Base-by-base conservation (phyloP, 2,888 invertebrate genomes). In the Synanthedon tipuliformis region DNA sequence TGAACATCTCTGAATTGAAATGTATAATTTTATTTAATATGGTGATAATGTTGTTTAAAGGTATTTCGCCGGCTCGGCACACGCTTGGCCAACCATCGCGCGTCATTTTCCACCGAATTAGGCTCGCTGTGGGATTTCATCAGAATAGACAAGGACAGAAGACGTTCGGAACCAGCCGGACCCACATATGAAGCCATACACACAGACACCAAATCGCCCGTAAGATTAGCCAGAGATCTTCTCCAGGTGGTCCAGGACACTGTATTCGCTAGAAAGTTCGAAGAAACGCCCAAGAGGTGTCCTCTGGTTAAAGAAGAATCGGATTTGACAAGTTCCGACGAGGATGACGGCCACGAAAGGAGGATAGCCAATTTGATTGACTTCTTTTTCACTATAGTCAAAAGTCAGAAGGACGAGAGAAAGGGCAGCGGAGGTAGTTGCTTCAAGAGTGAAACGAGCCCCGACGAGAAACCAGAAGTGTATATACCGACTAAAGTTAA, bases 311-410 rank as follows among this genome's bases (percentile, higher is more conserved):
- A 81, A 60, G 79, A 87, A 61, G 87, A 87, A 63, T 85, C 85
- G 0, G 87, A 81, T 51, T 54, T 87, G 1, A 68, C 69, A 0
- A 78, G 78, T 27, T 81, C 81, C 3, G 82, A 84, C 16, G 83
- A 78, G 50, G 83, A 84, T 51, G 80, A 85, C 45, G 78, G 75
- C 0, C 75, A 71, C 5, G 88, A 88, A 45, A 73, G 77, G 54
- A 73, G 85, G 57, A 83, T 88, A 16, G 86, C 87, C 1, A 86
- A 84, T 58, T 59, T 88, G 5, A 85, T 88, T 8, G 88, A 88
- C 54, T 88, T 88, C 67, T 87, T 88, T 65, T 88, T 88, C 49
- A 86, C 87, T 1, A 84, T 88, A 51, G 87, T 88, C 0, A 88
- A 86, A 60, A 86, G 84, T 58, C 87, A 88, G 54, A 82, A 75